Evolutionary conservation across 2,113 vertebrate species (phyloP), one percentile per base, ranked within the genome.

Genomic region (Paratilapia polleni): DNA sequence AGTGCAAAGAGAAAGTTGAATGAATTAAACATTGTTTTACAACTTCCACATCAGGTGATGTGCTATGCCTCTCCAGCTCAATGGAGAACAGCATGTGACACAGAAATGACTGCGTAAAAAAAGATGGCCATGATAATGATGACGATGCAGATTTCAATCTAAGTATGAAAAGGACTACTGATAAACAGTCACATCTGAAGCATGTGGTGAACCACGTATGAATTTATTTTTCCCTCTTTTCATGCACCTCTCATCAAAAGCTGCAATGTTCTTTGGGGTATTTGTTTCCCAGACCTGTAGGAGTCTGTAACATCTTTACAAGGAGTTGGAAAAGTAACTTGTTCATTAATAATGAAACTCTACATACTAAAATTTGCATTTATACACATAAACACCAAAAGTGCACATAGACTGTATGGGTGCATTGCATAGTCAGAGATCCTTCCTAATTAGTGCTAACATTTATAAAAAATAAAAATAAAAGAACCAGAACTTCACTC

Each of bases 81-180:
- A 52, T 52, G 43, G 24, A 49, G 43, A 70, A 26, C 63, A 79
- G 62, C 83, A 82, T 85, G 82, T 93, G 89, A 93, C 64, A 38
- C 62, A 61, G 10, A 4, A 47, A 87, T 58, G 58, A 43, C 26
- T 36, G 36, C 58, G 5, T 78, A 49, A 38, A 81, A 64, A 78
- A 62, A 84, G 11, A 74, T 2, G 31, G 15, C 5, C 11, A 57
- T 20, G 41, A 77, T 78, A 52, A 52, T 43, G 41, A 78, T 84
- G 47, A 84, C 63, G 58, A 78, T 83, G 70, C 62, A 49, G 60
- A 85, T 82, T 83, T 22, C 58, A 5, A 34, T 77, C 14, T 58
- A n/a, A 59, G 11, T 81, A 62, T 77, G 60, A 85, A 85, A 84
- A 56, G 59, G 36, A 57, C 77, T 41, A 34, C 10, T 85, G 62